Base-by-base conservation (phyloP, 2,113 vertebrate genomes). In the Limanda limanda region DNA sequence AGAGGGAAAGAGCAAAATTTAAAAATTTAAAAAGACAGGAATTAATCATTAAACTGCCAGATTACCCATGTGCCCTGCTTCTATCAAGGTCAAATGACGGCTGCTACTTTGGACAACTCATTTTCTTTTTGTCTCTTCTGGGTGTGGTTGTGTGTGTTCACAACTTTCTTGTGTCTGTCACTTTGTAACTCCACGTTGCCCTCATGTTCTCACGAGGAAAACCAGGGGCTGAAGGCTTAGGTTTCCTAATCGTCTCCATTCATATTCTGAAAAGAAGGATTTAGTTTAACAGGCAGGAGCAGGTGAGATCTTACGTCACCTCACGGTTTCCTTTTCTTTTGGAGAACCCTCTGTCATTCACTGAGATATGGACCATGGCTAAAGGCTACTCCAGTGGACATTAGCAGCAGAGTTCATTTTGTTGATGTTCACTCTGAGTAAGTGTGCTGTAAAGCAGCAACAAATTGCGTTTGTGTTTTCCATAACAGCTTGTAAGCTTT, bases 21-120 rank as follows among this genome's bases (percentile, higher is more conserved):
- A 48, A 47, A 48, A n/a, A 65, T 52, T 9, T 21, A 23, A 67
- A 54, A 54, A 35, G 51, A 71, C 31, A 63, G 56, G 81, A 71
- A 66, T 61, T 96, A 96, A 96, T 96, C 95, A 96, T 96, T 95
- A 97, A 94, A 94, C 92, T 64, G 93, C 68, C 92, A 94, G 95
- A 96, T 95, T 95, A 95, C 94, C 93, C 94, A 91, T 95, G 93
- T 93, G 92, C 88, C 90, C 92, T 86, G 90, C 90, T 92, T 86
- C 92, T 95, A 95, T 94, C 92, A 94, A 95, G 96, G 95, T 95
- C 96, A 94, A 91, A 91, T 88, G 68, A 77, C 91, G 92, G 90
- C 89, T 89, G 91, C 59, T 91, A 90, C 91, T 92, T 89, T 90
- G 45, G 88, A 90, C 89, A 89, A 92, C 88, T 92, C 74, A 5